Evolutionary conservation across 1,140 invertebrate species (phyloP).

Genomic region (Bombus impatiens): DNA sequence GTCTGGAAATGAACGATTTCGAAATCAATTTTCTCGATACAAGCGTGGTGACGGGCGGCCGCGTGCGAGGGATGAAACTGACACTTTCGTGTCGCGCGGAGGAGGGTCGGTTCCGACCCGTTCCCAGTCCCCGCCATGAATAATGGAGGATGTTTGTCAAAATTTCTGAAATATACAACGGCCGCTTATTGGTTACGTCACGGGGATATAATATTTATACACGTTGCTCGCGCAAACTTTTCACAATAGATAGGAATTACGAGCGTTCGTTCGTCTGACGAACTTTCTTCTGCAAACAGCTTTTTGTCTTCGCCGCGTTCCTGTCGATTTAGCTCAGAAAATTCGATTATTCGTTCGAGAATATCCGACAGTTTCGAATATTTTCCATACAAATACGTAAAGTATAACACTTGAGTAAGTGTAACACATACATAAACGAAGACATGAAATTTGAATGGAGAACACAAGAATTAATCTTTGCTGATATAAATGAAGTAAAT

Average conservation of each 20-base stretch:
- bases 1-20: constrained; percentile 65
- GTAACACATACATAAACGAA: no score
- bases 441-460: no score
- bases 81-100: constrained; percentile 60
- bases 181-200: constrained; percentile 58
- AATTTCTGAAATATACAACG: constrained; percentile 63
- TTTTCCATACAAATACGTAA: no score
- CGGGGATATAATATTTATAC: constrained; percentile 30
- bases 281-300: neutral
- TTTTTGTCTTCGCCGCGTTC: neutral
- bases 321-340: neutral
- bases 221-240: constrained; percentile 9
- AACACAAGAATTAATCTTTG: no score
- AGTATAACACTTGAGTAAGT: no score
- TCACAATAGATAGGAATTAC: constrained; percentile 23
- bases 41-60: constrained; percentile 42
- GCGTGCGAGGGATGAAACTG: constrained; percentile 68
- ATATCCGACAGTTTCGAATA: no score
- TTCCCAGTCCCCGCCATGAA: constrained; percentile 73
- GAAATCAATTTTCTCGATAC: constrained; percentile 70
- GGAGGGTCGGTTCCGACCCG: constrained; percentile 69
- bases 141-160: constrained; percentile 79
- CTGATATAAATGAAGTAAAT: no score
- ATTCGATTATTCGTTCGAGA: neutral
- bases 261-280: neutral